Evolutionary conservation across 2,888 invertebrate species (phyloP).

Genomic region (Theodoxus fluviatilis): DNA sequence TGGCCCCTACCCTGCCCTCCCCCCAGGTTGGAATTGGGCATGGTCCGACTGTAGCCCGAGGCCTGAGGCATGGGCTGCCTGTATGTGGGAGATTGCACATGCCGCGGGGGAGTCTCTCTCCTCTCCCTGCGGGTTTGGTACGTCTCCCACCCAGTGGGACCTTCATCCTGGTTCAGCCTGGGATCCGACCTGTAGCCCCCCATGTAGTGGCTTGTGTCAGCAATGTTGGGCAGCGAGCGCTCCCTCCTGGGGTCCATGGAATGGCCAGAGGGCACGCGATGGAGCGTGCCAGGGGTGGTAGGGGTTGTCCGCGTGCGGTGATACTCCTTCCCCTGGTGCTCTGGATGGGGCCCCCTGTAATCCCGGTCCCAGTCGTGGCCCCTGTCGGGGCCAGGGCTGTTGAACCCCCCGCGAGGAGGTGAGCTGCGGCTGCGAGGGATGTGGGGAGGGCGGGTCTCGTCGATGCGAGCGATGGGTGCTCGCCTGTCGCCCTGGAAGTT

Average conservation of each 20-base stretch:
- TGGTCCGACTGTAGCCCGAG: no score
- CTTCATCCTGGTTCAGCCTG: no score
- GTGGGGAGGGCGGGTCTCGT: not conserved
- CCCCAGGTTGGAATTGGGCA: no score
- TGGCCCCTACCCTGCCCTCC: no score
- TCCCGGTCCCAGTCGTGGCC: conserved; percentile 27
- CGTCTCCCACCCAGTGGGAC: conserved; percentile 7
- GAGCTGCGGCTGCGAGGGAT: conserved; percentile 26
- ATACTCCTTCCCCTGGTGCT: conserved; percentile 19
- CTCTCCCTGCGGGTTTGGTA: not conserved
- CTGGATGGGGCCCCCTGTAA: conserved; percentile 25
- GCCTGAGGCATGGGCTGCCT: conserved; percentile 20
- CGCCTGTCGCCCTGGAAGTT: conserved; percentile 12
- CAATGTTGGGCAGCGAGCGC: conserved; percentile 13
- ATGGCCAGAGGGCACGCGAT: not conserved
- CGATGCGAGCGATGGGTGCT: not conserved
- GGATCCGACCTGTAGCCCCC: no score
- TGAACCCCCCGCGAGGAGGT: conserved; percentile 36
- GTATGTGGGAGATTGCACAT: conserved; percentile 14
- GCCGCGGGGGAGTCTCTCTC: conserved; percentile 8
- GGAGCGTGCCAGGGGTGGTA: conserved; percentile 20
- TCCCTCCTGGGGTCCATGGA: conserved; percentile 13
- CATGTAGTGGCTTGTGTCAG: no score
- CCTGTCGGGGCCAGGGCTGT: conserved; percentile 43
- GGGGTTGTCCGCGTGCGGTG: conserved; percentile 24